These are phyloP conservation scores for Drosophila oshimai DNA, from an alignment of 1,140 invertebrate species.

Conservation along the genomic window DNA sequence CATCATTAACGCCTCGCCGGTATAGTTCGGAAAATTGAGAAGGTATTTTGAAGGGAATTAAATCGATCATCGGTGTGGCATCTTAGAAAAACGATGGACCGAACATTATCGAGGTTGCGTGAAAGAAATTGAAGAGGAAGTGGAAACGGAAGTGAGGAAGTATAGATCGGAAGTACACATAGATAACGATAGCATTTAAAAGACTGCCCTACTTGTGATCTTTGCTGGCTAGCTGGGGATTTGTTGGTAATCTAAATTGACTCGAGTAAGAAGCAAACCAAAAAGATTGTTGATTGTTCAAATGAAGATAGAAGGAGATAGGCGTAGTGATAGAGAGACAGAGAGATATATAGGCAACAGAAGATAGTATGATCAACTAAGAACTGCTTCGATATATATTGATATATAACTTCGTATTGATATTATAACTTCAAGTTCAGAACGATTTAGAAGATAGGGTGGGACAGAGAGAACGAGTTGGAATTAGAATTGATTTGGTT, in stretches of 20 bases:
- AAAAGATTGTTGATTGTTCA: constrained; percentile 41
- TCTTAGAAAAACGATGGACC: neutral
- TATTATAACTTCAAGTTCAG: constrained; percentile 65
- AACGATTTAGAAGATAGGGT: constrained; percentile 43
- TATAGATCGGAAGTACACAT: constrained; percentile 42
- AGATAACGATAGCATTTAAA: constrained; percentile 83
- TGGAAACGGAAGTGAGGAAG: constrained; percentile 31
- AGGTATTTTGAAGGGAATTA: constrained; percentile 53
- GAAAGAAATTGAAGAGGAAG: constrained; percentile 31
- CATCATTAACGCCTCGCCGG: constrained; percentile 33
- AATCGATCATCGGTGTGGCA: constrained; percentile 33
- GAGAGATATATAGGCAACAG: constrained; percentile 58
- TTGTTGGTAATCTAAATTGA: constrained; percentile 23
- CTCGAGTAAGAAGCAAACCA: constrained; percentile 53
- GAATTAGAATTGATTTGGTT: constrained; percentile 45
- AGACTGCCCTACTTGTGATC: constrained; percentile 46
- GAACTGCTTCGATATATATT: constrained; percentile 68
- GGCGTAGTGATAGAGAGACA: constrained; percentile 45
- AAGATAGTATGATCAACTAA: constrained; percentile 75
- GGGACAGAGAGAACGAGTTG: constrained; percentile 58
- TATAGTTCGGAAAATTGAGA: constrained; percentile 22
- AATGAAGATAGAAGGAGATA: constrained; percentile 45
- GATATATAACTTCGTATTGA: constrained; percentile 35
- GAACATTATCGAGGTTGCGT: neutral
- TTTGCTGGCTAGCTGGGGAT: constrained; percentile 19